Conservation (phyloP, 2,113 vertebrate genomes). For the Myotis yumanensis region DNA sequence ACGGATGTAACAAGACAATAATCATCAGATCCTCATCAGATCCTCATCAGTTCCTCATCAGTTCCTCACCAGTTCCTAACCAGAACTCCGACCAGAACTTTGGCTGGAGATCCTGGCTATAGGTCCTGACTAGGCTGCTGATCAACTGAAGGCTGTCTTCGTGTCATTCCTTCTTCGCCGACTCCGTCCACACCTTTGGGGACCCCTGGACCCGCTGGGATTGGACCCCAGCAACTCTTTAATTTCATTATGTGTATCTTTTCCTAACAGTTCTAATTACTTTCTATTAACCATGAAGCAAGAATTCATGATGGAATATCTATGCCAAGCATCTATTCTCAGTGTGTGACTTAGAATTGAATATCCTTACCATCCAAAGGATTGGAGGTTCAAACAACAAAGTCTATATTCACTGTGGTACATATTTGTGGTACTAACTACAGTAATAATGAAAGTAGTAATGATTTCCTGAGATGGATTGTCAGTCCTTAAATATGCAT, state of each 20-base stretch:
- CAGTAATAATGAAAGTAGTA: neutral
- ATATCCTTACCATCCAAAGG: neutral
- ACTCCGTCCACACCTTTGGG: too few relatives aligned
- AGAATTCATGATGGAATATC: neutral
- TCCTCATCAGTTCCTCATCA: too few relatives aligned
- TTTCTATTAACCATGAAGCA: neutral
- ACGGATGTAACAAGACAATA: too few relatives aligned
- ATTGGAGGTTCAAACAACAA: neutral
- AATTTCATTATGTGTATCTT: neutral
- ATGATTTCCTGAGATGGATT: neutral
- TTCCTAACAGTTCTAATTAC: neutral
- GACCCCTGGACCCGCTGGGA: too few relatives aligned
- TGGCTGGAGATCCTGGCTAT: too few relatives aligned
- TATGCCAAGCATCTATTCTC: neutral
- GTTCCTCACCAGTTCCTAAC: too few relatives aligned
- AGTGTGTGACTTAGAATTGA: neutral
- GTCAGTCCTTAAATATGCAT: neutral
- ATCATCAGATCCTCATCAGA: too few relatives aligned
- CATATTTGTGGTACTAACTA: neutral
- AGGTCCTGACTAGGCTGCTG: too few relatives aligned
- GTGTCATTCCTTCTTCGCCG: too few relatives aligned
- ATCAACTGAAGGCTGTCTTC: too few relatives aligned
- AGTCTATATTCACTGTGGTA: neutral
- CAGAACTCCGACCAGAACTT: too few relatives aligned
- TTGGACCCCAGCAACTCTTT: too few relatives aligned